Percentiles rank a stretch among this genome's conserved stretches.
phyloP scores from a whole-genome alignment of 1,140 invertebrate species.

The Adelges cooleyi region DNA sequence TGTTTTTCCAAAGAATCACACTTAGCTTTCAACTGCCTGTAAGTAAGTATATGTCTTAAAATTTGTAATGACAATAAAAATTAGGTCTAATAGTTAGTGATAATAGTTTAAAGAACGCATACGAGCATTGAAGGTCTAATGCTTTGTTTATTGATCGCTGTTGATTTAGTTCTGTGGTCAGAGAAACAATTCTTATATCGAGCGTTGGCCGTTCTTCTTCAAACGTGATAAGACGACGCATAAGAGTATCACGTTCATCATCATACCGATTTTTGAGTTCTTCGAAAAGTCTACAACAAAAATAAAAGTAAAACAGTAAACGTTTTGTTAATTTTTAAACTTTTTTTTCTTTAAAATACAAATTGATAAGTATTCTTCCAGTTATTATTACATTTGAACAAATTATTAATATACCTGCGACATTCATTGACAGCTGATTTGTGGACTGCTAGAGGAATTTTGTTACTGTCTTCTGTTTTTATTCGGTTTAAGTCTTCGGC shows the following conservation, averaged over 20 bases:
- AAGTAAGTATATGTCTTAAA: no score
- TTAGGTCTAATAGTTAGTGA: no score
- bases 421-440: slow-evolving; percentile 48
- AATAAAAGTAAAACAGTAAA: neutral
- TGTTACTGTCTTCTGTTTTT: slow-evolving; percentile 42
- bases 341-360: no score
- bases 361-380: no score
- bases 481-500: slow-evolving; percentile 43
- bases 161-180: slow-evolving; percentile 41
- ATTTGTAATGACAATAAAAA: no score
- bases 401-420: slow-evolving; percentile 42
- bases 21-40: slow-evolving; percentile 41
- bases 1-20: slow-evolving; percentile 40
- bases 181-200: slow-evolving; percentile 38
- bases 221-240: slow-evolving; percentile 38
- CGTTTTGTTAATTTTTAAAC: neutral
- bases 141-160: slow-evolving; percentile 39
- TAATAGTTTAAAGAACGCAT: slow-evolving; percentile 31
- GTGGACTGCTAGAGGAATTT: slow-evolving; percentile 45
- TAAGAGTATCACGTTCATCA: slow-evolving; percentile 43
- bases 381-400: no score
- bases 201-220: slow-evolving; percentile 39
- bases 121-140: slow-evolving; percentile 44
- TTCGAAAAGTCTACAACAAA: slow-evolving; percentile 43
- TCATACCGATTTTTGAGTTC: slow-evolving; percentile 50